phyloP scores from a whole-genome alignment of 2,797 vertebrate species.

The Darevskia nairensis region DNA sequence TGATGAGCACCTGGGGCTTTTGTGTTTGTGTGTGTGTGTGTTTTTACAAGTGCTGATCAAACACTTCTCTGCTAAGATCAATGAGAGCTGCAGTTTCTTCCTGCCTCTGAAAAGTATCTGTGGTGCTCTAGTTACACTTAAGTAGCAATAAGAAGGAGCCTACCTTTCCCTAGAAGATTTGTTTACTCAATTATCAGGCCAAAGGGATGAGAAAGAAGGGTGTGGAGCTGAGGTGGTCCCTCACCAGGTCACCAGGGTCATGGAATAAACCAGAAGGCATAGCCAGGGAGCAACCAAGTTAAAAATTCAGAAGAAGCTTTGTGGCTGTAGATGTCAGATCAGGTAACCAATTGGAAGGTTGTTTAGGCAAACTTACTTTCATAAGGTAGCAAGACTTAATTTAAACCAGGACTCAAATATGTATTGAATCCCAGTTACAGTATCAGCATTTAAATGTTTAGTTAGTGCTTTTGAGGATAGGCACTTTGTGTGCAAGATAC shows the following conservation, averaged over 20 bases:
- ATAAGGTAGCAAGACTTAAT: slow-evolving; percentile 3
- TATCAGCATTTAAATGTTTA: not conserved
- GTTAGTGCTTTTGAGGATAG: not conserved
- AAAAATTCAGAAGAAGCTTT: not conserved
- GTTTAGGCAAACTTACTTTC: not conserved
- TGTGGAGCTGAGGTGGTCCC: not conserved
- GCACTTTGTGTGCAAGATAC: not conserved
- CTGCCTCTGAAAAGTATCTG: slow-evolving; percentile 17
- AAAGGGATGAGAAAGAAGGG: not conserved
- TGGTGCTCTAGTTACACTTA: not conserved
- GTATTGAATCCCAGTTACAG: not conserved
- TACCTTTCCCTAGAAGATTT: not conserved
- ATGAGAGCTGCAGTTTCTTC: not conserved
- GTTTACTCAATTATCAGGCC: slow-evolving; percentile 10
- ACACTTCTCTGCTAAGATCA: slow-evolving; percentile 1
- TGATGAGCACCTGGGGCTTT: not conserved
- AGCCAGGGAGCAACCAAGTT: not conserved
- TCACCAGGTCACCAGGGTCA: not conserved
- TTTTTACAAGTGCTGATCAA: not conserved
- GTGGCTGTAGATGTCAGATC: not conserved
- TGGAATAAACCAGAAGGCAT: not conserved
- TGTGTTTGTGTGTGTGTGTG: not conserved
- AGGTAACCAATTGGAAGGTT: not conserved
- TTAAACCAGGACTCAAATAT: not conserved
- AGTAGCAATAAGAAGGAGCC: not conserved